Evolutionary conservation across 2,113 vertebrate genomes (phyloP).

Genomic region (Phylloscopus trochilus): DNA sequence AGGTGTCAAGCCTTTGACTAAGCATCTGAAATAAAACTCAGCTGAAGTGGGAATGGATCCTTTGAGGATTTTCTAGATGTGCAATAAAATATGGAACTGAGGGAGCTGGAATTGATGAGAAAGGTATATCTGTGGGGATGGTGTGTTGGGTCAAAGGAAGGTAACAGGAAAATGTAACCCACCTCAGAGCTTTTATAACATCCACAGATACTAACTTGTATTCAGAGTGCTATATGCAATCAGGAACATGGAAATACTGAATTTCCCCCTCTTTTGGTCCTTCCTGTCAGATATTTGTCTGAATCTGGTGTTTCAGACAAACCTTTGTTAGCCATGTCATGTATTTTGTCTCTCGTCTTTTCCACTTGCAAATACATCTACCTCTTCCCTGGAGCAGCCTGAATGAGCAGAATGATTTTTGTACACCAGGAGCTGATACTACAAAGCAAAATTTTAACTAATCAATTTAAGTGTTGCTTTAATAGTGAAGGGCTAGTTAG

Average conservation of each 20-base stretch:
- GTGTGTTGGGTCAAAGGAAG: background rate
- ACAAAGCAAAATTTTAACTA: background rate
- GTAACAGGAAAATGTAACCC: background rate
- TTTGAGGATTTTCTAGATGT: background rate
- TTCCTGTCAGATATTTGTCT: background rate
- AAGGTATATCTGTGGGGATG: background rate
- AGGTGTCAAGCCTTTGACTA: constrained; percentile 37
- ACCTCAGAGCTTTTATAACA: background rate
- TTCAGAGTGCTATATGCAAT: background rate
- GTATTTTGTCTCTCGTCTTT: background rate
- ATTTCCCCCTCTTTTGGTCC: background rate
- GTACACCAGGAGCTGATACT: background rate
- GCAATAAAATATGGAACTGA: background rate
- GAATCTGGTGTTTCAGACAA: background rate
- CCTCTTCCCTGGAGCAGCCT: background rate
- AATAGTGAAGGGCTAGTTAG: background rate
- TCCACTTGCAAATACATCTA: background rate
- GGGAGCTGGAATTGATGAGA: background rate
- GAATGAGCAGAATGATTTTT: constrained; percentile 15
- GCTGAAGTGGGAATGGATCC: background rate
- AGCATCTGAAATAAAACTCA: constrained; percentile 20
- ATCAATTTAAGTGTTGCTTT: background rate
- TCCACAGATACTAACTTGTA: background rate
- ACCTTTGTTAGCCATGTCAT: background rate
- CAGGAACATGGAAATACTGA: background rate